Percentiles rank a stretch among this genome's conserved stretches.
phyloP scores from a whole-genome alignment of 1,140 invertebrate genomes.

The Drosophila obscura region DNA sequence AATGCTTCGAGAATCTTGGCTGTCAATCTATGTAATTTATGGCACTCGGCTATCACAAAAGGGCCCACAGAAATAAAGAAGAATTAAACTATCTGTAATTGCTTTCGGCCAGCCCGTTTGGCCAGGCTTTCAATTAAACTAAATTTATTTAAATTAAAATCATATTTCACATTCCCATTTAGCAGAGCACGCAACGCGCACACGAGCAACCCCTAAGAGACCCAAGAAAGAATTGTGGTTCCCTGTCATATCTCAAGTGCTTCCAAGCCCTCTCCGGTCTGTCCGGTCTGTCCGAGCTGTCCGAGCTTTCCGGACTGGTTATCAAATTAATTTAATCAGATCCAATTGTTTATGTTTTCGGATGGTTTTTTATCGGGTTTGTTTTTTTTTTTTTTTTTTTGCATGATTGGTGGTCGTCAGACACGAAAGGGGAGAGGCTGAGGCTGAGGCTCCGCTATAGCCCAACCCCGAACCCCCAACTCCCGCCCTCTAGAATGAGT shows the following conservation, averaged over 20 bases:
- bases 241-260: conserved; percentile 68
- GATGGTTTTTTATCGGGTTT: conserved; percentile 13
- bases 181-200: conserved; percentile 35
- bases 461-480: neutral
- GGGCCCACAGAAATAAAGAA: conserved; percentile 10
- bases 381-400: conserved; percentile 39
- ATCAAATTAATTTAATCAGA: conserved; percentile 81
- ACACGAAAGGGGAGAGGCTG: conserved; percentile 62
- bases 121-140: conserved; percentile 41
- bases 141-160: conserved; percentile 64
- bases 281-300: conserved; percentile 18
- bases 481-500: conserved; percentile 23
- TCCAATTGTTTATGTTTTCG: conserved; percentile 76
- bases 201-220: conserved; percentile 21
- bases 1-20: neutral
- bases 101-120: conserved; percentile 25
- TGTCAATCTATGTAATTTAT: conserved; percentile 32
- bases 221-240: conserved; percentile 28
- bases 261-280: neutral
- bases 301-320: conserved; percentile 49
- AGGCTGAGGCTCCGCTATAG: conserved; percentile 10
- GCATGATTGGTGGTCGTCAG: conserved; percentile 71
- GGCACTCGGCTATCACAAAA: conserved; percentile 7
- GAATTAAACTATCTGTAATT: conserved; percentile 51
- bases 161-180: conserved; percentile 68